Evolutionary conservation across 1,140 invertebrate species (phyloP).

Genomic region (Brachionus rotundiformis): DNA sequence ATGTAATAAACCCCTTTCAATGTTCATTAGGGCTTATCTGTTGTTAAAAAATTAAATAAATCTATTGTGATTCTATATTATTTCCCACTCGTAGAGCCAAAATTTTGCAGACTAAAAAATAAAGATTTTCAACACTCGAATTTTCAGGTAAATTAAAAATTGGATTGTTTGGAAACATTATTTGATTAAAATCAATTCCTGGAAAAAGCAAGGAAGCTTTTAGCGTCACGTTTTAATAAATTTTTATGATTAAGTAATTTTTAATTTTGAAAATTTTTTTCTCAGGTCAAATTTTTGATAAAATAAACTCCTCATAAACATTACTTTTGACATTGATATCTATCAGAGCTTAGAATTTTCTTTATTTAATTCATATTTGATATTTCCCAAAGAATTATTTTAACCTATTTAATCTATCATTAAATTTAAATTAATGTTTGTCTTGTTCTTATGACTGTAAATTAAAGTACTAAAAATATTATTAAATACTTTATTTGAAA

Average conservation of each 20-base stretch:
- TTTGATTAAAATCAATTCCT: background rate
- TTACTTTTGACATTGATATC: background rate
- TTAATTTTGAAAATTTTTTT: background rate
- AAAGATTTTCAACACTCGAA: no score
- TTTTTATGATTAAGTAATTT: background rate
- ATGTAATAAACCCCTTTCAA: background rate
- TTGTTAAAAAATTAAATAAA: background rate
- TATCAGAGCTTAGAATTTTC: background rate
- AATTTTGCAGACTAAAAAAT: background rate
- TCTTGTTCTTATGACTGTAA: no score
- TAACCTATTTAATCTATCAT: no score
- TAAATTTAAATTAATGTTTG: no score
- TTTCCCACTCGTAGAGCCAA: background rate
- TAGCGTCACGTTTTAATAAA: background rate
- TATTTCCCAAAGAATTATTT: background rate
- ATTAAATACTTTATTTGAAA: no score
- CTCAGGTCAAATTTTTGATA: background rate
- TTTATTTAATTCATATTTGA: background rate
- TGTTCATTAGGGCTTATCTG: background rate
- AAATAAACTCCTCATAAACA: background rate
- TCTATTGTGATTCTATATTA: background rate
- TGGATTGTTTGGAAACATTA: background rate
- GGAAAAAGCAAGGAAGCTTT: background rate
- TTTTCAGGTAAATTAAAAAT: background rate
- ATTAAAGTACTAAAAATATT: no score